Evolutionary conservation across 2,113 vertebrate genomes (phyloP), one percentile per base, ranked within the genome.

Genomic region (Rousettus leschenaultii): DNA sequence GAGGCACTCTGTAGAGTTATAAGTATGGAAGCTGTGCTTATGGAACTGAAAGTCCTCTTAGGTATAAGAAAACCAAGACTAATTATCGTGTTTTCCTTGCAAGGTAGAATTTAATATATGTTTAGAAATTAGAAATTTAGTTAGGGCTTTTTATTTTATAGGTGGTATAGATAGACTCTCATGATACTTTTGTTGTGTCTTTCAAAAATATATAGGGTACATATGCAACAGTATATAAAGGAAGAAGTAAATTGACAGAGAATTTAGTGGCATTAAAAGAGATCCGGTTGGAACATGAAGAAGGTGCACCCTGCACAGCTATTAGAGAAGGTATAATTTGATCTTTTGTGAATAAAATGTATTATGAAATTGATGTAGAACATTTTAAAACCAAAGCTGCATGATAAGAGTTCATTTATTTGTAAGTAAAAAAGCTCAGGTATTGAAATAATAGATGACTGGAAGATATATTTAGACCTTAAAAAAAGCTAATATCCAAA

Each of bases 261-360:
- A 99, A 99, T 97, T 98, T 99, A 98, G 99, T 99, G 98, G 99
- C 99, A 74, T 98, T 99, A 97, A 99, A 99, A 98, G 99, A 99
- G 98, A 99, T 99, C 78, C 98, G 99, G 12, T 98, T 99, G 98
- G 99, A 99, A 96, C 99, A 99, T 12, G 99, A 99, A 97, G 99
- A 99, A 94, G 99, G 99, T 53, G 99, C 99, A 1, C 99, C 99
- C 0, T 99, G 99, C 97, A 99, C 99, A 28, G 99, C 99, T 96
- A 99, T 99, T 97, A 99, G 99, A 99, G 99, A 99, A 98, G 99
- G 99, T 99, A 93, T 91, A 77, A 51, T 82, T 91, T 43, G 8
- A 21, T 63, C 53, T 80, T 63, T 40, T 53, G 11, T 70, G 0
- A n/a, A 78, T 3, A 24, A 86, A 89, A 93, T 14, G 35, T 57